Evolutionary conservation across 2,797 vertebrate genomes (phyloP).

Genomic region (Paguma larvata): DNA sequence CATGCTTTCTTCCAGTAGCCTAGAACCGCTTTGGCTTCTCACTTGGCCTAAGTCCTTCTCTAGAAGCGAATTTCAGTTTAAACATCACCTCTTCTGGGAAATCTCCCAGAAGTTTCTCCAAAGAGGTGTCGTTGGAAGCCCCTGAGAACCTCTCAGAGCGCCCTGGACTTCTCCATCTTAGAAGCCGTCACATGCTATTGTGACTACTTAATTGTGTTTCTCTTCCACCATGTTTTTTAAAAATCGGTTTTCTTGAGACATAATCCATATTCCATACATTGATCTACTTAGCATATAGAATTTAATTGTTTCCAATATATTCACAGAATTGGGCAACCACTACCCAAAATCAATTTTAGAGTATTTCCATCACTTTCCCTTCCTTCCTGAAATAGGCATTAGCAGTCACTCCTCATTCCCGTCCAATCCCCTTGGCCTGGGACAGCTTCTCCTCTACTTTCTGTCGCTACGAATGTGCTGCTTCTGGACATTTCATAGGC

Average conservation of each 20-base stretch:
- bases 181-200: background rate
- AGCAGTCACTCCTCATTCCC: background rate
- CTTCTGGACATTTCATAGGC: background rate
- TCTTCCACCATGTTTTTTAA: background rate
- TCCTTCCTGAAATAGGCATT: background rate
- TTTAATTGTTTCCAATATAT: background rate
- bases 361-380: background rate
- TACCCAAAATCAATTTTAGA: background rate
- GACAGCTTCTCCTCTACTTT: background rate
- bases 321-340: background rate
- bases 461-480: background rate
- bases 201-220: background rate
- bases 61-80: slow-evolving; percentile 22
- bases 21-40: slow-evolving; percentile 15
- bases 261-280: background rate
- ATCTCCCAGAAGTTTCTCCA: slow-evolving; percentile 5
- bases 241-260: background rate
- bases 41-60: slow-evolving; percentile 1
- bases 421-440: background rate
- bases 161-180: background rate
- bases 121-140: background rate
- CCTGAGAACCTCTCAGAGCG: background rate
- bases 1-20: background rate
- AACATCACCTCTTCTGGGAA: slow-evolving; percentile 22
- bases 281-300: background rate